Base-by-base conservation (phyloP, 2,113 vertebrate species). In the Pangasianodon hypophthalmus region DNA sequence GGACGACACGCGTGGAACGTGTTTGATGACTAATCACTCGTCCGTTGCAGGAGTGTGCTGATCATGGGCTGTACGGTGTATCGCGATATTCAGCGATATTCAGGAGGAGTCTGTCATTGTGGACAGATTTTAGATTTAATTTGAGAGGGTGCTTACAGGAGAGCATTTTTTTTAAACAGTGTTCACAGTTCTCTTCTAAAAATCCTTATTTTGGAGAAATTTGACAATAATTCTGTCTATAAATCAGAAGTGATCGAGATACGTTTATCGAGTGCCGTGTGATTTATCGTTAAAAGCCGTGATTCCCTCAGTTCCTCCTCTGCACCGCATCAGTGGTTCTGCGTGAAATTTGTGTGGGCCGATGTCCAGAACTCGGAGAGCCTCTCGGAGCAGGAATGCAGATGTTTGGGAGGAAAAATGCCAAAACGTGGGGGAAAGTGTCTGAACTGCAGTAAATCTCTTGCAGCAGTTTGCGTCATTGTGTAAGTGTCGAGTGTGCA, bases 391-490 rank as follows among this genome's bases (percentile, higher is more conserved):
- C 29, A 82, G 52, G 80, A 82, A 82, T 82, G 80, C 50, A 82
- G 80, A 82, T 82, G 80, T 32, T 82, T 82, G 79, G 50, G 29
- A 81, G 50, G 48, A 79, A 16, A 9, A 82, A 54, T 54, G 50
- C 13, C 46, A 54, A 9, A 9, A 2, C 6, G 80, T 82, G n/a
- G 80, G 29, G 10, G 50, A 6, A 10, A 21, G 26, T 3, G n/a
- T n/a, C 2, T 80, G 77, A 50, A 46, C 46, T n/a, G 75, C 26
- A 2, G 29, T 48, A 48, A 48, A 79, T 79, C 44, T 50, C 10
- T 46, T 79, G 75, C 44, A 11, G 44, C 24, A 13, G 44, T 6
- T 18, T 48, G 75, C 6, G 46, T 77, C 21, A 13, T 48, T 77
- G 41, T 48, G 13, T n/a, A 11, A 7, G 48, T 10, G 48, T 13